These are phyloP conservation scores for Phaetusa simplex DNA, from an alignment of 2,113 vertebrate species.

Conservation along the genomic window DNA sequence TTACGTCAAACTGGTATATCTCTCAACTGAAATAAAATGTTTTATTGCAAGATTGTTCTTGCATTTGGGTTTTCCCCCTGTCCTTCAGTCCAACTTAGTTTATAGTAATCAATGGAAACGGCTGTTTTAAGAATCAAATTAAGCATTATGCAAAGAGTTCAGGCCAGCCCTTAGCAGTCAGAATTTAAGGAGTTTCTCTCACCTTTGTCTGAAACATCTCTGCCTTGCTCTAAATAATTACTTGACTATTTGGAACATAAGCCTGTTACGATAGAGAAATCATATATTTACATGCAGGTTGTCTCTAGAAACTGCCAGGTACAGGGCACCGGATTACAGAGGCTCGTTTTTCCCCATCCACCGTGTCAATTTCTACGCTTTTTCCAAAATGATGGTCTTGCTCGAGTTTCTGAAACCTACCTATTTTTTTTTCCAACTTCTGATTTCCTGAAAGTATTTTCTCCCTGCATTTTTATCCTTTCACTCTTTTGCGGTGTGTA, in stretches of 20 bases:
- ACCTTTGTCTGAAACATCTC: background rate
- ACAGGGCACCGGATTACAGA: background rate
- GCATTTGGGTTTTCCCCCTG: rapidly evolving
- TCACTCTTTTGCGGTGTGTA: background rate
- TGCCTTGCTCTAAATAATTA: background rate
- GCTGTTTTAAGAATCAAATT: background rate
- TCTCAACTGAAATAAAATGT: background rate
- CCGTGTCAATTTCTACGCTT: background rate
- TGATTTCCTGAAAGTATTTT: background rate
- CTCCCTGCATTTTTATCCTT: background rate
- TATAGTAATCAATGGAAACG: background rate
- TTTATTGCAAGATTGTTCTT: background rate
- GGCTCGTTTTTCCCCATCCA: background rate
- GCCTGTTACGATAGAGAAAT: background rate
- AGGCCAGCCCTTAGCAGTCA: background rate
- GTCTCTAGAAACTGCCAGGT: background rate
- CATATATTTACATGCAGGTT: background rate
- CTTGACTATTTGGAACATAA: background rate
- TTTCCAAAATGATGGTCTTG: background rate
- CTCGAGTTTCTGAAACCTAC: background rate
- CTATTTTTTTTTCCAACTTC: background rate
- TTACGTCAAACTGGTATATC: background rate
- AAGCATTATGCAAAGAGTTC: background rate
- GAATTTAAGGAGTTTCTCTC: background rate
- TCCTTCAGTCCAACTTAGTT: background rate